Conservation (phyloP, 2,797 vertebrate genomes). For the Furcifer pardalis region DNA sequence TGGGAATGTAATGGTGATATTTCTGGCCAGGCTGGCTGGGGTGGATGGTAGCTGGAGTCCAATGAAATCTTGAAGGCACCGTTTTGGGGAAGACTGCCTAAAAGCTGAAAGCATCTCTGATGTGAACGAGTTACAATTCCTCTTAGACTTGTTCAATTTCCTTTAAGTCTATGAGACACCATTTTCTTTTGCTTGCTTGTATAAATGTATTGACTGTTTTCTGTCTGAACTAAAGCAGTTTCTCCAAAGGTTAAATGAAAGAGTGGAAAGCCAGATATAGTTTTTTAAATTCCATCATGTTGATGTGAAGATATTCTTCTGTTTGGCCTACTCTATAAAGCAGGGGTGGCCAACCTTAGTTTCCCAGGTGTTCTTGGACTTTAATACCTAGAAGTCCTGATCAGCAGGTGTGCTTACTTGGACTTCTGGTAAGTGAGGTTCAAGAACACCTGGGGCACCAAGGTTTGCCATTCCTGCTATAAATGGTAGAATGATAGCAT, state of each 20-base stretch:
- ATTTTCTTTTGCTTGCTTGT: background rate
- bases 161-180: background rate
- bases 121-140: background rate
- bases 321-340: no score
- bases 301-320: background rate
- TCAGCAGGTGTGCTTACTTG: no score
- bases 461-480: no score
- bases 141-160: background rate
- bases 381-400: no score
- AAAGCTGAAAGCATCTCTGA: background rate
- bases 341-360: no score
- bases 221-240: no score
- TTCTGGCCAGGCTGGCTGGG: background rate
- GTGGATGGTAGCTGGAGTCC: background rate
- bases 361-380: no score
- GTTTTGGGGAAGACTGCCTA: background rate
- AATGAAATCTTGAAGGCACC: background rate
- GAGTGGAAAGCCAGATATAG: background rate
- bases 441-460: no score
- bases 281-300: background rate
- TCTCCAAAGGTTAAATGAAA: background rate
- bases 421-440: no score
- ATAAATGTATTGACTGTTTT: no score
- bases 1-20: background rate
- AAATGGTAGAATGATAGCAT: background rate